Base-by-base conservation (phyloP, 30 jellyfish, hydroid and myxozoan species). In the Morbakka virulenta region DNA sequence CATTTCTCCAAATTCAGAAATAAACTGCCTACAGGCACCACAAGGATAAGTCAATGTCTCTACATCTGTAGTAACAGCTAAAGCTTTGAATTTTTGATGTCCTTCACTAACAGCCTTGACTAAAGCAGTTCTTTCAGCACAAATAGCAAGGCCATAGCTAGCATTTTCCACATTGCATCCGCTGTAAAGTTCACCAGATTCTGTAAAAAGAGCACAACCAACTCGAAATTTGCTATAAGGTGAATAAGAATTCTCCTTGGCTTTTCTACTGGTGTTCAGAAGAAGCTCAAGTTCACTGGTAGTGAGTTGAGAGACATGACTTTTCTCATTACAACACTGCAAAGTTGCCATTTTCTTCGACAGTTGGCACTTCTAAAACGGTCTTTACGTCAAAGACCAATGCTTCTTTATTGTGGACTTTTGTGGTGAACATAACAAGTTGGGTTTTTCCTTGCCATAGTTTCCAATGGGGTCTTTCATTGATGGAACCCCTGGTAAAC, bases 61-160 rank as follows among this genome's bases (percentile, higher is more conserved):
- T 0, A 91, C 98, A 79, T 91, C 98, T 27, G 96, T 91, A 20
- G 95, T 4, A 23, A 91, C 86, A 21, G 96, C 96, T 48, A 84
- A 35, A 6, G 98, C 98, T 65, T 79, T 91, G 64, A 91, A 91
- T 51, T 52, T 50, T 47, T 33, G 29, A 50, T 79, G 79, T 0
- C 98, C 98, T 79, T 91, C 98, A 82, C 98, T 91, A 4, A 91
- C 91, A n/a, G 98, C 98, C 75, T 91, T 91, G 28, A 77, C 91
- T 28, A 76, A 72, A 11, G 98, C 98, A 12, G 98, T 91, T 52
- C 98, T 52, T 66, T 91, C 98, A n/a, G 98, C 98, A 79, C 98
- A 91, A 32, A 91, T 91, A 52, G 96, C 84, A 41, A 84, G 89
- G 71, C 98, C 98, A 72, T 83, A 91, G 67, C 98, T 91, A 12